Evolutionary conservation across 1,140 invertebrate species (phyloP).

Genomic region (Metaphire vulgaris): DNA sequence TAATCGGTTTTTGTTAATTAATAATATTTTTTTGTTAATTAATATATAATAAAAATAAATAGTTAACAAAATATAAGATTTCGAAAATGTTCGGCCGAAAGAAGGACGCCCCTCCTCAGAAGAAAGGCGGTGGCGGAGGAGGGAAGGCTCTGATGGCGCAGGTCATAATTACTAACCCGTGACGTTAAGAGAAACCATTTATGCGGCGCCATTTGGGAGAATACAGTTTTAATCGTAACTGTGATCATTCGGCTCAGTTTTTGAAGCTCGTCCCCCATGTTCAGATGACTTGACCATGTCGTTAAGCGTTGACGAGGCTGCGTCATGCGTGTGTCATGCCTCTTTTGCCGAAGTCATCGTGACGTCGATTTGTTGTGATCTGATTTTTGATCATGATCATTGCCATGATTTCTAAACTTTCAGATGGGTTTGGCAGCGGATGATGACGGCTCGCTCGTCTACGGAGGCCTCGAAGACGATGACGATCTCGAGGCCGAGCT

Average conservation of each 20-base stretch:
- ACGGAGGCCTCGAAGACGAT: slow-evolving; percentile 5
- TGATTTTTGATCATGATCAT: too few relatives aligned
- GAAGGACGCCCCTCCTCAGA: background rate
- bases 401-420: too few relatives aligned
- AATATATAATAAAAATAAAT: too few relatives aligned
- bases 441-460: background rate
- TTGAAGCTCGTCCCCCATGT: background rate
- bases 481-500: slow-evolving; percentile 18
- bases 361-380: too few relatives aligned
- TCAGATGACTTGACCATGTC: background rate
- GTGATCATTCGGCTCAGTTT: background rate
- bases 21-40: too few relatives aligned
- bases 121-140: background rate
- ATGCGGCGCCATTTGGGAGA: too few relatives aligned
- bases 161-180: background rate
- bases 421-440: slow-evolving; percentile 18
- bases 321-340: background rate
- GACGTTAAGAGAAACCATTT: too few relatives aligned
- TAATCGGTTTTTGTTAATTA: too few relatives aligned
- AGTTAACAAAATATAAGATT: background rate
- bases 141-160: slow-evolving; percentile 20
- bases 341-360: background rate
- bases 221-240: background rate
- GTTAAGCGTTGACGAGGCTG: background rate
- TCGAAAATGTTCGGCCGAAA: slow-evolving; percentile 12